Evolutionary conservation across 2,888 invertebrate species (phyloP), one percentile per base, ranked within the genome.

Genomic region (Aleiodes leptofemur): DNA sequence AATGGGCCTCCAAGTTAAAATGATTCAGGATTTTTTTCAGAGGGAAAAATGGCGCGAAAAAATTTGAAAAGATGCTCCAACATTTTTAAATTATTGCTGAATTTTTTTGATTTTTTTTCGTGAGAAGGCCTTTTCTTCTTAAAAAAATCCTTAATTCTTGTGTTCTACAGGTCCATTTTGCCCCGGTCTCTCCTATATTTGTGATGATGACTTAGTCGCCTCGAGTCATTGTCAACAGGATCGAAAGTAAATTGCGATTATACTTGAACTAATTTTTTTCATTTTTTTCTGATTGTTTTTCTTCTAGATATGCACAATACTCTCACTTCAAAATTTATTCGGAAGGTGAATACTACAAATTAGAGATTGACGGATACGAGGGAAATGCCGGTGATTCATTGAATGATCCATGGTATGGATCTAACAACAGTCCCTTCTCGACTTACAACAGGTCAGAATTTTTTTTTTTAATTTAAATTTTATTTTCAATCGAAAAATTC

Each of bases 381-480:
- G 97, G 97, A 34, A 96, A 95, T 84, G 97, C 96, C 0, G 97
- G 97, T 0, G 97, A 97, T 90, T 96, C 97, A 0, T 91, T 97
- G 68, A 97, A 97, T 88, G 97, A 97, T 90, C 97, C 97, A 13
- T 97, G 97, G 97, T 97, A 97, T 87, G 97, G 97, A 64, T 96
- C 96, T 78, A 97, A 97, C 90, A 96, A 97, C 90, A 96, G 96
- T 89, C 97, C 97, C 53, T 97, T 97, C 91, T 97, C 97, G 6
- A 97, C 97, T 2, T 96, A 96, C 86, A 96, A 97, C 91, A 94
- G 95, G 95, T 95, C 90, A 89, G 85, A 77, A 48, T 69, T 5
- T 16, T 56, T 31, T 57, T 50, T 56, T 16, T 34, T 73, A 56
- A 73, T 69, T 50, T 7, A 8, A 23, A 23, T 23, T 23, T 23